Evolutionary conservation across 2,888 invertebrate genomes (phyloP), one percentile per base, ranked within the genome.

Genomic region (Ophion slaviceki): DNA sequence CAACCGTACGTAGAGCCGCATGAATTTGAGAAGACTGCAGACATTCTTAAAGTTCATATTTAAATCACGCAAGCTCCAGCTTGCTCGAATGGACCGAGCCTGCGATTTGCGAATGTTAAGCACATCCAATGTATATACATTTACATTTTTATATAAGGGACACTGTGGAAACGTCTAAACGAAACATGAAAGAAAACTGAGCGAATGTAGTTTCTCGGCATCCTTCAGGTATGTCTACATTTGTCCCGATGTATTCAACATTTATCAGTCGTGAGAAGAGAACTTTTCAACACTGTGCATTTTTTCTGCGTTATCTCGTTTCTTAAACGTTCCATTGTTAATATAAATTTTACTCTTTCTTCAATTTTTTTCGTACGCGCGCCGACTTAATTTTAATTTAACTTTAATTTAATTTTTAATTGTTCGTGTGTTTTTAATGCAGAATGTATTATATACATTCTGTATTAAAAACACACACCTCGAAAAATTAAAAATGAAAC

Each of bases 21-120:
- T 53, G 24, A 68, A 20, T 45, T n/a, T 68, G 20, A 45, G 47
- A 45, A 68, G 67, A 67, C n/a, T 45, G 57, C 71, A 57, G 57
- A 57, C 32, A 36, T 59, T 71, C 59, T n/a, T 36, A 17, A 57
- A 32, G 71, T 59, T 28, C 36, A 71, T 53, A 53, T 71, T 59
- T 57, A 71, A 71, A 71, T 71, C 57, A 59, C 20, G 32, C 59
- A 71, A 71, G 71, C 59, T 59, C 45, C 57, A 71, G 57, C 57
- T 36, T 57, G 71, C 57, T 32, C 8, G 53, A 14, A 57, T 32
- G n/a, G 57, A 5, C 7, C 7, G 40, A 7, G 40, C 32, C 71
- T 71, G 71, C 59, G 71, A 59, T 71, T 71, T 10, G 57, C 17
- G 17, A 36, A 59, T 2, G 32, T 57, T 32, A 71, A 67, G 36